Evolutionary conservation across 2,888 invertebrate species (phyloP), one percentile per base, ranked within the genome.

Genomic region (Pristionchus maxplancki): DNA sequence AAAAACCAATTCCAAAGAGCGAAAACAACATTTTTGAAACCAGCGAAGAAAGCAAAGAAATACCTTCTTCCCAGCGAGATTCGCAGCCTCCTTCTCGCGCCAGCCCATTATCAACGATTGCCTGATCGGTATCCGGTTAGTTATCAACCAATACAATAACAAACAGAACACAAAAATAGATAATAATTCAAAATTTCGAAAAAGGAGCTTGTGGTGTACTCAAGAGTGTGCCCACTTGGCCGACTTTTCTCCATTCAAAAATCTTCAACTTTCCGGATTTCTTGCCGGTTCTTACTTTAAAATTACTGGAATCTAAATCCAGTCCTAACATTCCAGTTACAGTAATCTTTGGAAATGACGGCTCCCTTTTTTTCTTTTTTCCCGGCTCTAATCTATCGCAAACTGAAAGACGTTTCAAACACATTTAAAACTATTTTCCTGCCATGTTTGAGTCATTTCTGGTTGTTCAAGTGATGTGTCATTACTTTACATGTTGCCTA

Each of bases 61-160:
- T 87, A 90, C 87, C 78, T 83, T 83, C 81, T 89, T 87, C n/a
- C 44, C 82, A 28, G 81, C 88, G 37, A 90, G 89, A n/a, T 78
- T 74, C 53, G 62, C 81, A 31, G 71, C 67, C 71, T 87, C 44
- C 78, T 82, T 88, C 58, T 90, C 88, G 24, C 89, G 85, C 88
- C 88, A 89, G 71, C 90, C 89, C 90, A 90, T 90, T 37, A 17
- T 84, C 31, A 44, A 28, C 50, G 82, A 83, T 34, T 83, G 31
- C 17, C 82, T 58, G 28, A 17, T 28, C 6, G 44, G 50, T 40
- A 8, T n/a, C 1, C 24, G n/a, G 5, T 24, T 17, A 74, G 20
- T 40, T 74, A 31, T 74, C 24, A 74, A 74, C 2, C 37, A 74
- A 40, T 24, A 15, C 20, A 37, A 40, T 40, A 40, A 40, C 6